Conservation (phyloP, 2,113 vertebrate genomes). For the Oreochromis aureus region DNA sequence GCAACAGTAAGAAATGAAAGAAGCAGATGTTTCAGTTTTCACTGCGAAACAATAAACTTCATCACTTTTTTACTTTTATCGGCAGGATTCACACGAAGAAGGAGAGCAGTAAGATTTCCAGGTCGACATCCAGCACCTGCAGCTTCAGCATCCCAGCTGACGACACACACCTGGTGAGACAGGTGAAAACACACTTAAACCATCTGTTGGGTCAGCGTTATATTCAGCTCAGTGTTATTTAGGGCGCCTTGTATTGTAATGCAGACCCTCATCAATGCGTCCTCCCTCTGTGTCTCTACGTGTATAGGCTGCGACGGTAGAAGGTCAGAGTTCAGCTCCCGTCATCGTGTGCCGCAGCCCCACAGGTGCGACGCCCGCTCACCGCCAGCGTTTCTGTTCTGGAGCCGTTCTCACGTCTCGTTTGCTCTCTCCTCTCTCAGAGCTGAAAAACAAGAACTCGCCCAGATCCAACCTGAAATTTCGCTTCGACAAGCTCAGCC, state of each 20-base stretch:
- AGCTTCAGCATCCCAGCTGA: constrained; percentile 85
- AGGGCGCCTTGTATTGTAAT: background rate
- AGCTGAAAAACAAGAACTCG: constrained; percentile 85
- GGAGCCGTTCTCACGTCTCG: background rate
- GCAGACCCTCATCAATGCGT: background rate
- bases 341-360: constrained; percentile 87
- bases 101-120: constrained; percentile 81
- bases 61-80: background rate
- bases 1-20: background rate
- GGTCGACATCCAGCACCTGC: constrained; percentile 88
- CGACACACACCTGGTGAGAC: constrained; percentile 80
- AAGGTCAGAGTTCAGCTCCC: constrained; percentile 73
- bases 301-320: constrained; percentile 62
- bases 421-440: constrained; percentile 54
- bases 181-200: background rate
- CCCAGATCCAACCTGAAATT: constrained; percentile 92
- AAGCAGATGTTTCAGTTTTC: background rate
- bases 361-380: constrained; percentile 65
- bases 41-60: background rate
- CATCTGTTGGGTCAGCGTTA: background rate
- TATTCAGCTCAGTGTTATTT: background rate
- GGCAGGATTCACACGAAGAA: constrained; percentile 79
- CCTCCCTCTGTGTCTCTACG: constrained; percentile 62
- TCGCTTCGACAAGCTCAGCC: constrained; percentile 89
- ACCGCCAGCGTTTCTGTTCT: background rate